A percentile compares a stretch with the other conserved stretches of the same genome.
phyloP scores from a whole-genome alignment of 1,140 invertebrate genomes.

The Galendromus occidentalis region DNA sequence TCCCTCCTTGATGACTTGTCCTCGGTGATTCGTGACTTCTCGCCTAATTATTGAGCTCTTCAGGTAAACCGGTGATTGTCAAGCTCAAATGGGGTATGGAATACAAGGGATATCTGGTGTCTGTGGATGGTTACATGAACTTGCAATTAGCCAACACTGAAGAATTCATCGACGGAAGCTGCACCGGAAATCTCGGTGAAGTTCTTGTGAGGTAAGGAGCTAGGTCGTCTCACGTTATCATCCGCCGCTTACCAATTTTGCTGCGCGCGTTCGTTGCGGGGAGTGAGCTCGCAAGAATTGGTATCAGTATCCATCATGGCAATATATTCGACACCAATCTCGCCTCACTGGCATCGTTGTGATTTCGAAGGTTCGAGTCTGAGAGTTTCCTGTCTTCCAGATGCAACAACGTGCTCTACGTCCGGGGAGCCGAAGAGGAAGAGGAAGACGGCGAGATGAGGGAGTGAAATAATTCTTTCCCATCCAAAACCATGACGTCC shows the following conservation, averaged over 20 bases:
- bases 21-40: background rate
- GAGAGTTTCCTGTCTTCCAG: constrained; percentile 24
- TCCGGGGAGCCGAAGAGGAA: constrained; percentile 85
- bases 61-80: constrained; percentile 69
- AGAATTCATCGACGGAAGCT: constrained; percentile 77
- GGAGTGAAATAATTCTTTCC: constrained; percentile 38
- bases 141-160: constrained; percentile 95
- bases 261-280: too few relatives aligned
- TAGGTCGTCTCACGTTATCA: constrained; percentile 18
- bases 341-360: too few relatives aligned
- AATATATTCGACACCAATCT: constrained; percentile 11
- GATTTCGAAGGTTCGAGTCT: too few relatives aligned
- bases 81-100: constrained; percentile 99
- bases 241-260: background rate
- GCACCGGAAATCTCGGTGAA: constrained; percentile 86
- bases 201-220: constrained; percentile 51
- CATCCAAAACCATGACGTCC: background rate
- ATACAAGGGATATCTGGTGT: constrained; percentile 92
- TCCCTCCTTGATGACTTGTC: background rate
- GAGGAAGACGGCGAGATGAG: constrained; percentile 93
- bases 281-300: too few relatives aligned
- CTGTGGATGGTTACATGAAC: constrained; percentile 98
- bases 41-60: background rate
- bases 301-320: too few relatives aligned
- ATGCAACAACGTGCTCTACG: constrained; percentile 96